phyloP scores from a whole-genome alignment of 2,113 vertebrate species.

The Silurus meridionalis region DNA sequence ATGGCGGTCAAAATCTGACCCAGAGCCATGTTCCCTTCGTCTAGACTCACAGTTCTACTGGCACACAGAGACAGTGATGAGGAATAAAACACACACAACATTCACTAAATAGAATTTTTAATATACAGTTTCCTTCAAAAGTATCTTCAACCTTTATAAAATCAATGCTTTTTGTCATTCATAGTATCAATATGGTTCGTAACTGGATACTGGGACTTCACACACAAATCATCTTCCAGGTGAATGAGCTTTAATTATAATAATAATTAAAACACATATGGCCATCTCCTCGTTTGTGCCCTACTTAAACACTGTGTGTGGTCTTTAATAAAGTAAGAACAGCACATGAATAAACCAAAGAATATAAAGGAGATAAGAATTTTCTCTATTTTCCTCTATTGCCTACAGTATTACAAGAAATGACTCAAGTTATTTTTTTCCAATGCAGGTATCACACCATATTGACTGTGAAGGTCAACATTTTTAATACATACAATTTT shows the following conservation, averaged over 20 bases:
- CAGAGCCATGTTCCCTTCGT: constrained; percentile 79
- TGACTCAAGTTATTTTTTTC: not conserved
- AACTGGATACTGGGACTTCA: not conserved
- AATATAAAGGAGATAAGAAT: not conserved
- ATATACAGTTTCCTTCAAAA: not conserved
- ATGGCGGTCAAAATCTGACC: constrained; percentile 80
- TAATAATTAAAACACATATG: not conserved
- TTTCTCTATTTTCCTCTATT: not conserved
- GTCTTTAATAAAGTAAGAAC: not conserved
- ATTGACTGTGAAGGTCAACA: not conserved
- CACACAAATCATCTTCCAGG: not conserved
- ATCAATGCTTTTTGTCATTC: not conserved
- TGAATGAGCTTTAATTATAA: not conserved
- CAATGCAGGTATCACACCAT: not conserved
- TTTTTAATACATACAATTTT: not conserved
- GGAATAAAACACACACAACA: not conserved
- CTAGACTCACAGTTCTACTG: constrained; percentile 78
- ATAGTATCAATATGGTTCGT: not conserved
- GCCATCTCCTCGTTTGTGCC: not conserved
- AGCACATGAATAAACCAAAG: not conserved
- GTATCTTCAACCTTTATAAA: not conserved
- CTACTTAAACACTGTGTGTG: not conserved
- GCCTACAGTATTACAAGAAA: not conserved
- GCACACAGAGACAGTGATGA: not conserved
- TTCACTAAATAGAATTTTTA: not conserved